These are phyloP conservation scores for Hirtodrosophila confusa DNA, from an alignment of 2,888 invertebrate species.

Conservation along the genomic window DNA sequence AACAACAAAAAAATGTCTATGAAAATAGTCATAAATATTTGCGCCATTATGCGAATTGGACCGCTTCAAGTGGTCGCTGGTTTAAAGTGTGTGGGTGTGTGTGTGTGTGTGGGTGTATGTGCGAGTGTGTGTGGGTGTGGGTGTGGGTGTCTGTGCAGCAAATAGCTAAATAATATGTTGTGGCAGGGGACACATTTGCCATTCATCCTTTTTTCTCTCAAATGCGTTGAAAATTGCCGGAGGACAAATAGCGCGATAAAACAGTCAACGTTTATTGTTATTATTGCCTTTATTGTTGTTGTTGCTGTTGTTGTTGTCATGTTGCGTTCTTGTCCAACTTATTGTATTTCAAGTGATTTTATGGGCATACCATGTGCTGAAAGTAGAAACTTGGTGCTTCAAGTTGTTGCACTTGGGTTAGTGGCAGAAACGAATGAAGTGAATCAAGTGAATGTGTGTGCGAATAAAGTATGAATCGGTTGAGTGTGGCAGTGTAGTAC, in stretches of 20 bases:
- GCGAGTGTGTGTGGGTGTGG: constrained; percentile 7
- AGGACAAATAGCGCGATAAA: constrained; percentile 70
- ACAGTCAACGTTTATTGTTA: constrained; percentile 72
- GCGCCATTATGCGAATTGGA: constrained; percentile 65
- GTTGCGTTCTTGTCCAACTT: constrained; percentile 48
- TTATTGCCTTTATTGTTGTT: constrained; percentile 49
- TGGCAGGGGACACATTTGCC: constrained; percentile 42
- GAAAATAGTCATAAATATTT: constrained; percentile 77
- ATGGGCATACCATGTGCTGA: constrained; percentile 44
- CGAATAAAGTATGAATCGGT: too few species aligned
- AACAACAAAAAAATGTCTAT: constrained; percentile 22
- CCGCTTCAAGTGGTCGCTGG: constrained; percentile 59
- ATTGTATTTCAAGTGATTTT: constrained; percentile 69
- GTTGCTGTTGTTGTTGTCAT: constrained; percentile 37
- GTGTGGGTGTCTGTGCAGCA: constrained; percentile 36
- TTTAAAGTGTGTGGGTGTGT: constrained; percentile 9
- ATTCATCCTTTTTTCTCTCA: constrained; percentile 36
- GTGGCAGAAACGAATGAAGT: constrained; percentile 13
- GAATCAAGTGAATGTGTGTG: constrained; percentile 2
- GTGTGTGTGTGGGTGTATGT: constrained; percentile 6
- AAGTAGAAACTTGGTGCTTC: constrained; percentile 25
- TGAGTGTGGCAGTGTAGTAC: too few species aligned
- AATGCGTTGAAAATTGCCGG: constrained; percentile 69
- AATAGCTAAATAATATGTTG: constrained; percentile 71
- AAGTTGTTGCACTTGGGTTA: constrained; percentile 11